Percentiles rank a stretch among this genome's conserved stretches.
Conservation (phyloP, 1,140 invertebrate genomes). For the Zelostemma sp. region DNA sequence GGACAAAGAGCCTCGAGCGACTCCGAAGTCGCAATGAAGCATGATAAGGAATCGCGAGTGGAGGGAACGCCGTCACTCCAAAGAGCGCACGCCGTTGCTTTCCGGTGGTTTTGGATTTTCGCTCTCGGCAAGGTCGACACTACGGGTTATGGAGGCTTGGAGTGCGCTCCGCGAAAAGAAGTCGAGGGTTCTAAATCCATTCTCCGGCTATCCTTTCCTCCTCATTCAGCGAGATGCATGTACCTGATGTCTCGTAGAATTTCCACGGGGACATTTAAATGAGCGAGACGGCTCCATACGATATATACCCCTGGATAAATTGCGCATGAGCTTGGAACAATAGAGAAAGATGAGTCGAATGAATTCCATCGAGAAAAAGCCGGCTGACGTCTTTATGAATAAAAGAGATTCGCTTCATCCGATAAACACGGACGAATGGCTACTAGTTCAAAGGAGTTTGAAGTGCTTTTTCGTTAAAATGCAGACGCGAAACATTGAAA, state of each 20-base stretch:
- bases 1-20: constrained; percentile 53
- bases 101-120: constrained; percentile 30
- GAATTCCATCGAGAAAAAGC: no score
- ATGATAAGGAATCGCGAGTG: constrained; percentile 39
- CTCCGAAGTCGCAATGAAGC: constrained; percentile 41
- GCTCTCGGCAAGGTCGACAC: constrained; percentile 15
- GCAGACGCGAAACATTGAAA: no score
- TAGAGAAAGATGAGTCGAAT: no score
- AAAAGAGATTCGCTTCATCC: no score
- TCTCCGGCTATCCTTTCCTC: constrained; percentile 23
- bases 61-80: constrained; percentile 21
- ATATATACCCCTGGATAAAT: background rate
- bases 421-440: no score
- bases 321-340: no score
- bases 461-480: no score
- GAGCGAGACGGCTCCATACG: background rate
- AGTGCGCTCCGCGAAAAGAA: constrained; percentile 22
- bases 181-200: constrained; percentile 26
- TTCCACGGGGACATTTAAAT: constrained; percentile 2
- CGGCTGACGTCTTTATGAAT: no score
- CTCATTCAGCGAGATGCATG: constrained; percentile 33
- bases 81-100: constrained; percentile 16
- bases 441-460: no score
- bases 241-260: constrained; percentile 43
- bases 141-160: constrained; percentile 17